phyloP scores from a whole-genome alignment of 2,113 vertebrate species.

The Heterotis niloticus region DNA sequence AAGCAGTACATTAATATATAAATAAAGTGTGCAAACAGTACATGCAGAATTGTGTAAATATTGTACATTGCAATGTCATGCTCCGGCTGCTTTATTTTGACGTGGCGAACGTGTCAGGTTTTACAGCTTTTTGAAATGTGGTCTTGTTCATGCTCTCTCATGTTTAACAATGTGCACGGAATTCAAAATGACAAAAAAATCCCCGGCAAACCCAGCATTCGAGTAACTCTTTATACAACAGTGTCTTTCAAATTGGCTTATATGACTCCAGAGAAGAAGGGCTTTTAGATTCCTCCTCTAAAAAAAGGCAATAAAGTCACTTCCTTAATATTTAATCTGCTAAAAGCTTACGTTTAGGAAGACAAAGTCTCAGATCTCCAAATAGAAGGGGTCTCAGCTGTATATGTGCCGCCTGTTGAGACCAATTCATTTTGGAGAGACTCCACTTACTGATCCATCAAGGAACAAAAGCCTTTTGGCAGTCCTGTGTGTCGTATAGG shows the following conservation, averaged over 20 bases:
- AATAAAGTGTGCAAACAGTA: not conserved
- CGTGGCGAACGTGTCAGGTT: no score
- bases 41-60: no score
- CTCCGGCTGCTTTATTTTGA: no score
- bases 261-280: not conserved
- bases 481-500: not conserved
- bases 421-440: conserved; percentile 40
- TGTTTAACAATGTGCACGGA: not conserved
- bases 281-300: not conserved
- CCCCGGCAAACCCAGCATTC: not conserved
- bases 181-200: not conserved
- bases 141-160: not conserved
- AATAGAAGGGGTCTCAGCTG: conserved; percentile 39
- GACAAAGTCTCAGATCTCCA: conserved; percentile 40
- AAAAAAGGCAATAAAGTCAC: conserved; percentile 43
- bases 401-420: conserved; percentile 35
- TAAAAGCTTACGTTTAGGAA: conserved; percentile 47
- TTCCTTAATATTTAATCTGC: conserved; percentile 52
- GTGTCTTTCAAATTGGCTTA: conserved; percentile 1
- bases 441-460: conserved; percentile 36
- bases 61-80: no score
- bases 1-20: not conserved
- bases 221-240: not conserved
- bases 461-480: conserved; percentile 17
- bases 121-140: not conserved